Evolutionary conservation across 2,888 invertebrate species (phyloP), one percentile per base, ranked within the genome.

Genomic region (Petrophora chlorosata): DNA sequence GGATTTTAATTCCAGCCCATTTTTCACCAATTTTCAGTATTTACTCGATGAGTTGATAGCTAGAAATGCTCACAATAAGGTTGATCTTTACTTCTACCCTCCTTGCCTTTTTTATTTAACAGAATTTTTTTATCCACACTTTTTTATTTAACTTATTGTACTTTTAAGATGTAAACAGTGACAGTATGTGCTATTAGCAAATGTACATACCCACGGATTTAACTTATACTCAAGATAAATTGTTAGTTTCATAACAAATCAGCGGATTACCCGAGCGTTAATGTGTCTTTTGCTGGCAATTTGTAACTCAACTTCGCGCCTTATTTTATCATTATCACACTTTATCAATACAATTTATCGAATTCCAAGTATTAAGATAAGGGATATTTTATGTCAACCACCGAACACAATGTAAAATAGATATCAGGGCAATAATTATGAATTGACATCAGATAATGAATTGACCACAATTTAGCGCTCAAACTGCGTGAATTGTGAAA

Each of bases 351-450:
- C 39, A 50, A 50, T 65, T 61, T 62, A 68, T 66, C 58, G 44
- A 68, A 62, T 66, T 65, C 62, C 65, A 65, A 70, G 61, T 65
- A 67, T 64, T 53, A 41, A 65, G 64, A 70, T 69, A 66, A 55
- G 56, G 50, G 56, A 67, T 61, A 65, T 57, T 67, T 70, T 65
- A 70, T 63, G 57, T 53, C 59, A 49, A 46, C 36, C 39, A 28
- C 47, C 13, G 41, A 53, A 56, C 53, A 53, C 53, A 54, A 63
- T 54, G 54, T 57, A 57, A 63, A 61, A 52, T 56, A 60, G 51
- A 56, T 52, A 55, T 61, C 59, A 43, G 52, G 23, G 52, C 50
- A 57, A 55, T 57, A 53, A 58, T 61, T 63, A 59, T 51, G 45
- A 55, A 57, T 53, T 53, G 55, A 52, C 59, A 58, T 53, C 45